These are phyloP conservation scores for Parochlus steinenii DNA, from an alignment of 2,888 invertebrate genomes.

Conservation along the genomic window DNA sequence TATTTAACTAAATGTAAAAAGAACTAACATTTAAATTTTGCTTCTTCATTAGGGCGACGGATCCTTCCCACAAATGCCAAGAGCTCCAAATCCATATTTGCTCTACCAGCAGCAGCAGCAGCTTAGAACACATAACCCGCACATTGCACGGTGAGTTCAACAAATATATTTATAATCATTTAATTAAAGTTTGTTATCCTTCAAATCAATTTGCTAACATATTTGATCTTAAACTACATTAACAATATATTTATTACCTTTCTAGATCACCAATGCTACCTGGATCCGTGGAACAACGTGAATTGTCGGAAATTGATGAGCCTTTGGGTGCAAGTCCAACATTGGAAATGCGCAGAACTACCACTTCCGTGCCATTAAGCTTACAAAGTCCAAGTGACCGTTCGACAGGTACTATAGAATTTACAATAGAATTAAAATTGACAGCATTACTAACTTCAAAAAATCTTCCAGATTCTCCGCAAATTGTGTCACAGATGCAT, in stretches of 20 bases:
- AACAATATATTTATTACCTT: slow-evolving; percentile 11
- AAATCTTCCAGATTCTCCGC: slow-evolving; percentile 11
- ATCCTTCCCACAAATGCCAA: too few relatives aligned
- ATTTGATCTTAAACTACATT: too few relatives aligned
- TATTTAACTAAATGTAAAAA: slow-evolving; percentile 11
- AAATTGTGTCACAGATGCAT: slow-evolving; percentile 48
- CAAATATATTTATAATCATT: too few relatives aligned
- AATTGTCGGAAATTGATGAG: slow-evolving; percentile 25
- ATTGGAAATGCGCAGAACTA: slow-evolving; percentile 47
- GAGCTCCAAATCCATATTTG: slow-evolving; percentile 20
- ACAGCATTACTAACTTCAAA: neutral
- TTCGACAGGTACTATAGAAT: slow-evolving; percentile 34
- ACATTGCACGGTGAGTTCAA: too few relatives aligned
- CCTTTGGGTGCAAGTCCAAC: slow-evolving; percentile 49
- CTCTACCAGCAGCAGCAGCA: slow-evolving; percentile 36
- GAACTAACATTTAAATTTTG: neutral
- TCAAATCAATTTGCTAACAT: too few relatives aligned
- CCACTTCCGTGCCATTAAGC: slow-evolving; percentile 46
- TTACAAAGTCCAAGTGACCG: slow-evolving; percentile 54
- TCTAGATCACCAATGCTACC: slow-evolving; percentile 19
- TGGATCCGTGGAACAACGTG: slow-evolving; percentile 18
- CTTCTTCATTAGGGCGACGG: slow-evolving; percentile 4
- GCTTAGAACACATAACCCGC: too few relatives aligned
- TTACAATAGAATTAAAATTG: neutral
- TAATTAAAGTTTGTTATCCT: too few relatives aligned